Base-by-base conservation (phyloP, 2,113 vertebrate genomes). In the Callopanchax toddi region DNA sequence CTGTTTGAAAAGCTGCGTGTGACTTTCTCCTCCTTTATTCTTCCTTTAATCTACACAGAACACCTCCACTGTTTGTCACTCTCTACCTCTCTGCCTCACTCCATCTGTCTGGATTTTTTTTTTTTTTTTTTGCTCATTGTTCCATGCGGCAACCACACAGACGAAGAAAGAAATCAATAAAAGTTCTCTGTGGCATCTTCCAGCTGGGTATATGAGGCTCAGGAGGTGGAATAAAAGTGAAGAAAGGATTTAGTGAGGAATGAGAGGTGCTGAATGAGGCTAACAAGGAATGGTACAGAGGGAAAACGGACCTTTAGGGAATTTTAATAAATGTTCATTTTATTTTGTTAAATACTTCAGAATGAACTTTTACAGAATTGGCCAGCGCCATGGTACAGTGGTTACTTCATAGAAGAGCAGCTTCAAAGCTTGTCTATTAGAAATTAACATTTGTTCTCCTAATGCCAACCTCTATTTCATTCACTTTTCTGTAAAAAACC, bases 111-210 rank as follows among this genome's bases (percentile, higher is more conserved):
- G 29, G 51, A 71, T 34, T 58, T 74, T 26, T 32, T 34, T 44
- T 20, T n/a, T n/a, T n/a, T n/a, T n/a, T n/a, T n/a, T n/a, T n/a
- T n/a, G n/a, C n/a, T 15, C 23, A 56, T 34, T 67, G 34, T 54
- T 61, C 55, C 55, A 29, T 60, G 57, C 57, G 48, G 39, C 70
- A 66, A 78, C 72, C 70, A 66, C 62, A 72, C 72, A 75, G 58
- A 45, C 12, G 39, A 60, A 67, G 55, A 62, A 15, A 81, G 72
- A 81, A 84, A 87, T 89, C 83, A 76, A 89, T 88, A 76, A 0
- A 6, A 37, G 65, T 70, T 84, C 68, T 81, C 72, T 46, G 11
- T 58, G 62, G 68, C 74, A 76, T 72, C 71, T 66, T 81, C 60
- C 71, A 76, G 66, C 63, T 61, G 71, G 63, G 81, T 81, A 66